phyloP scores from a whole-genome alignment of 2,888 invertebrate species.

The Morinoia aosen region DNA sequence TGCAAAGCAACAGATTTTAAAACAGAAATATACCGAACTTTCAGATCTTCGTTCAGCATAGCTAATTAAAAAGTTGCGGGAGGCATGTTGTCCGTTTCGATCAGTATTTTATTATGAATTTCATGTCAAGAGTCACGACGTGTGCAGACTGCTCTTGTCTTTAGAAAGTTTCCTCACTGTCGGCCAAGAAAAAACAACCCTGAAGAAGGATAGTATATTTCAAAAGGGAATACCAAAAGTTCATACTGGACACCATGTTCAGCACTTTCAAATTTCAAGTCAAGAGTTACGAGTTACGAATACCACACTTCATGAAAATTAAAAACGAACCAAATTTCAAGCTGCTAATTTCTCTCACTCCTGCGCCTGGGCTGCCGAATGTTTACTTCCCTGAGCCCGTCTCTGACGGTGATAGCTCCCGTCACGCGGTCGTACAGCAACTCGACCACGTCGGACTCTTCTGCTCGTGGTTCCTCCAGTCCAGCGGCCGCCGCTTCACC shows the following conservation, averaged over 20 bases:
- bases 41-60: no score
- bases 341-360: not conserved
- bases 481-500: not conserved
- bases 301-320: not conserved
- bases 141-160: no score
- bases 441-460: not conserved
- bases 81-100: no score
- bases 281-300: not conserved
- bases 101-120: no score
- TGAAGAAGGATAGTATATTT: not conserved
- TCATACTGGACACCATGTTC: not conserved
- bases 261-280: not conserved
- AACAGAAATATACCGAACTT: no score
- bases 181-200: no score
- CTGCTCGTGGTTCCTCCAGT: not conserved
- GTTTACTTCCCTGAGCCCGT: not conserved
- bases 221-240: not conserved
- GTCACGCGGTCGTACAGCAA: not conserved
- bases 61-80: no score
- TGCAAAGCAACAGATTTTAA: no score
- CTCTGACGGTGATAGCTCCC: not conserved
- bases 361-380: not conserved
- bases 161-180: no score
- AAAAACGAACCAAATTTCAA: not conserved
- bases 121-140: no score